These are phyloP conservation scores for Cephonodes hylas DNA, from an alignment of 2,888 invertebrate genomes.

Conservation along the genomic window DNA sequence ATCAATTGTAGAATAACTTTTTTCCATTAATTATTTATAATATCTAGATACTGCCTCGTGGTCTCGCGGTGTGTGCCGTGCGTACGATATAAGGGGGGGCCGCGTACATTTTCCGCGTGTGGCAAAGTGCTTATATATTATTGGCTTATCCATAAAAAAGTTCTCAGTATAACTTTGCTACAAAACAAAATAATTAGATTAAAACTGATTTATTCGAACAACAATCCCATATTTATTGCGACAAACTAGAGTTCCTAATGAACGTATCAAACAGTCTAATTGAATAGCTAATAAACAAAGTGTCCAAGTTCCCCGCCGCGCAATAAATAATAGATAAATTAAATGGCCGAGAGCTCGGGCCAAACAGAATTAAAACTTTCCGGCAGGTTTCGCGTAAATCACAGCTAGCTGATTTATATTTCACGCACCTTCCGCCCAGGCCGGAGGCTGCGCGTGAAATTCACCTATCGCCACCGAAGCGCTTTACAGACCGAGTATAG, in stretches of 20 bases:
- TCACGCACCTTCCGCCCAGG: conserved; percentile 60
- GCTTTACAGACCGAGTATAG: conserved; percentile 19
- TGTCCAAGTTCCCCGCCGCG: conserved; percentile 55
- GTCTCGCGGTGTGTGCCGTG: too few species aligned
- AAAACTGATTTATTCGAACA: background rate
- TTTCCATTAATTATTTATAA: too few species aligned
- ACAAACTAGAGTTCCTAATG: background rate
- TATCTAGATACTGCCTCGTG: too few species aligned
- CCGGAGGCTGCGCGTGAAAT: conserved; percentile 29
- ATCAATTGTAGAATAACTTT: too few species aligned
- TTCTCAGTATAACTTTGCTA: background rate
- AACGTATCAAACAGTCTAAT: conserved; percentile 42
- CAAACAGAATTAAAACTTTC: conserved; percentile 75
- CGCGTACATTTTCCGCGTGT: too few species aligned
- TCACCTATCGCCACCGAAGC: conserved; percentile 26
- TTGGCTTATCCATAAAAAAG: too few species aligned
- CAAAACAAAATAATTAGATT: background rate
- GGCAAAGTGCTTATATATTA: too few species aligned
- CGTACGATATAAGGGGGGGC: too few species aligned
- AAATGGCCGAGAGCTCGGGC: conserved; percentile 55
- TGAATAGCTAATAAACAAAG: conserved; percentile 65
- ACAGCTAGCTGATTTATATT: conserved; percentile 71
- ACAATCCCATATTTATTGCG: background rate
- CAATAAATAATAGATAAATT: conserved; percentile 73
- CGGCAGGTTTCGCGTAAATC: conserved; percentile 68